phyloP scores from a whole-genome alignment of 2,888 invertebrate species.

The Noctua janthe region DNA sequence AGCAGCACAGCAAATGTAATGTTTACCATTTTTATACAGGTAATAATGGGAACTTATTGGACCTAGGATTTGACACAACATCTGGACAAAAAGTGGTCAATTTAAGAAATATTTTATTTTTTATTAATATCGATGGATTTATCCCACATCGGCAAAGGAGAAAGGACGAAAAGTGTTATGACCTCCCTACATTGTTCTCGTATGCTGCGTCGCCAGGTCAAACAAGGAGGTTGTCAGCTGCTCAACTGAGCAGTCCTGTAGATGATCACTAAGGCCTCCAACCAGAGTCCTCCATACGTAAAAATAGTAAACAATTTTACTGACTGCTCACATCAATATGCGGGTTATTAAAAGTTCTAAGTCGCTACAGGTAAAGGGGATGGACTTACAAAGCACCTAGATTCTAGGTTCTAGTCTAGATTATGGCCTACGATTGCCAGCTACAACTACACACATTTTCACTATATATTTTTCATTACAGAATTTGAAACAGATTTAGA shows the following conservation, averaged over 20 bases:
- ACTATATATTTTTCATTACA: conserved; percentile 24
- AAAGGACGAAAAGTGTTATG: no score
- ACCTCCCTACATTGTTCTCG: neutral
- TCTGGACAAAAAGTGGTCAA: neutral
- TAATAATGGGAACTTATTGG: neutral
- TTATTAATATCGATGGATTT: neutral
- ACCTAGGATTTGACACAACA: no score
- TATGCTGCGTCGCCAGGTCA: neutral
- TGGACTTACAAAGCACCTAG: conserved; percentile 67
- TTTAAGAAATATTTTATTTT: neutral
- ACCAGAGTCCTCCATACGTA: neutral
- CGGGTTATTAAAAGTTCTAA: conserved; percentile 8
- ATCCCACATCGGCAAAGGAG: neutral
- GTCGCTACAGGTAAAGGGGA: conserved; percentile 41
- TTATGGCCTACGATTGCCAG: conserved; percentile 33
- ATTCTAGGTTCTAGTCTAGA: conserved; percentile 7
- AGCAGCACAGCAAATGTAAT: neutral
- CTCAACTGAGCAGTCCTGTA: neutral
- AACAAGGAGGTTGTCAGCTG: neutral
- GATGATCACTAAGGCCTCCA: neutral
- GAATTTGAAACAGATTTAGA: neutral
- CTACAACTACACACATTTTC: conserved; percentile 42
- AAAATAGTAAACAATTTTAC: conserved; percentile 28
- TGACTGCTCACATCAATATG: conserved; percentile 26
- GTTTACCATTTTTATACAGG: conserved; percentile 15